Conservation (phyloP, 2,113 vertebrate genomes). For the Aldabrachelys gigantea region DNA sequence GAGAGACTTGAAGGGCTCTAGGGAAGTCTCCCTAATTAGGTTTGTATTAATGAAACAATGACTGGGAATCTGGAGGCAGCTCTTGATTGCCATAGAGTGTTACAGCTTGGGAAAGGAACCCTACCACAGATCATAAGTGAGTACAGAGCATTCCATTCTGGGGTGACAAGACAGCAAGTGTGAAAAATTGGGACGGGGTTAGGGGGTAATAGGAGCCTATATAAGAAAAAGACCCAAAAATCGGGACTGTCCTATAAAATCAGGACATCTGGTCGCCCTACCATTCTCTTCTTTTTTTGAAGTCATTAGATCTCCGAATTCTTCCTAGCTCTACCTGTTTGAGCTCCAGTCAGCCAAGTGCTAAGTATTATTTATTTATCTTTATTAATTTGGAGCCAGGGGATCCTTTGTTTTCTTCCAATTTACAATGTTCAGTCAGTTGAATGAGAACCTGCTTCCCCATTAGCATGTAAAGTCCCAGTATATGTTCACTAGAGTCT, state of each 20-base stretch:
- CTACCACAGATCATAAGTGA: not conserved
- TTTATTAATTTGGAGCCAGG: not conserved
- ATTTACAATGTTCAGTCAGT: not conserved
- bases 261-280: no score
- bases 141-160: not conserved
- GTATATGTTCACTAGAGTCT: no score
- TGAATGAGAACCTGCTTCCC: fast-evolving
- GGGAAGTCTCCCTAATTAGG: not conserved
- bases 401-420: not conserved
- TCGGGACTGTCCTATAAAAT: no score
- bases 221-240: no score
- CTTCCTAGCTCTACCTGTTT: not conserved
- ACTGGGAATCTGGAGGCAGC: not conserved
- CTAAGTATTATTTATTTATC: not conserved
- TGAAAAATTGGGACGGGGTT: no score
- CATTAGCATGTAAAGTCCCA: not conserved
- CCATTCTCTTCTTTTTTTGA: not conserved
- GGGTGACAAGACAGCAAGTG: no score
- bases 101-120: not conserved
- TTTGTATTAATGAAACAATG: not conserved
- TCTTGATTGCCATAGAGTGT: not conserved
- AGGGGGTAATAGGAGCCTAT: no score
- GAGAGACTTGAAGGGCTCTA: not conserved
- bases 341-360: not conserved
- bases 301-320: not conserved